Percentiles rank a stretch among this genome's conserved stretches.
Conservation (phyloP, 2,113 vertebrate genomes). For the Numenius arquata region DNA sequence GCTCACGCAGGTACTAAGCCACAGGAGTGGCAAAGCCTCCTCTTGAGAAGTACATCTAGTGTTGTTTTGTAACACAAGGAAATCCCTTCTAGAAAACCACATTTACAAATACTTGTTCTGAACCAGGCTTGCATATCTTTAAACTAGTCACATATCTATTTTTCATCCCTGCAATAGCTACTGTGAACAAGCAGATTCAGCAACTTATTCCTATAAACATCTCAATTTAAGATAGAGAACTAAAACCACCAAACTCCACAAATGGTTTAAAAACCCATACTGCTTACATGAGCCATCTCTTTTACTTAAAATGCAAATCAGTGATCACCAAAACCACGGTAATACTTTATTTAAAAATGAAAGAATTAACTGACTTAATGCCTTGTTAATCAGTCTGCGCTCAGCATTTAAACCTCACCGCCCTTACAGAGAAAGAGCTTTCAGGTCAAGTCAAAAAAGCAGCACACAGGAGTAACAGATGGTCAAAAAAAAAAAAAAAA, state of each 20-base stretch:
- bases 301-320: neutral
- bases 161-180: neutral
- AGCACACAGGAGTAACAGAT: neutral
- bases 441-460: constrained; percentile 22
- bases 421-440: neutral
- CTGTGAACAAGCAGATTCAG: neutral
- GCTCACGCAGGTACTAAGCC: neutral
- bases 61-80: neutral
- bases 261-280: neutral
- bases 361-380: constrained; percentile 24
- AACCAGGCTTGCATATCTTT: neutral
- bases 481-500: neutral
- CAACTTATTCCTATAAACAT: neutral
- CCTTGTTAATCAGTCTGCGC: neutral
- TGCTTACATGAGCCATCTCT: neutral
- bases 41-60: neutral
- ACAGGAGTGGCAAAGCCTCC: neutral
- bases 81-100: neutral
- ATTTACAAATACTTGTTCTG: neutral
- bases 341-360: constrained; percentile 13
- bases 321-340: neutral
- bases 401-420: neutral
- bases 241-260: neutral
- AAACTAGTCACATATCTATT: neutral
- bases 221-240: neutral